Conservation (phyloP, 2,888 invertebrate species). For the Pseudococcus longispinus region DNA sequence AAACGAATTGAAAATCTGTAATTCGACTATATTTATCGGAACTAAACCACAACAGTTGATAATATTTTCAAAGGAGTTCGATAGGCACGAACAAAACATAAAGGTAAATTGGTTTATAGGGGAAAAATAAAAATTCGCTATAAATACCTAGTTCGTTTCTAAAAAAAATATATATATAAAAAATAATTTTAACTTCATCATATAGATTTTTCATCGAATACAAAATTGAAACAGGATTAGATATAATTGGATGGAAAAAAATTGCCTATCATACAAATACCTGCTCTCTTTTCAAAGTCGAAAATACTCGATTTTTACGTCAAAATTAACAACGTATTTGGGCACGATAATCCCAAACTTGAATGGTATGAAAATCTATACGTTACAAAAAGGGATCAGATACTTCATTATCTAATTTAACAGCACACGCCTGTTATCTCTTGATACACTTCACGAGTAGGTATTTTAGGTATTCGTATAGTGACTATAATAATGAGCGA, state of each 20-base stretch:
- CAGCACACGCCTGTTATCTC: conserved; percentile 8
- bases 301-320: conserved; percentile 4
- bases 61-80: neutral
- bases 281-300: neutral
- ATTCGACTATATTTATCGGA: too few relatives aligned
- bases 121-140: neutral
- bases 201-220: neutral
- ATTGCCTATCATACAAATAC: neutral
- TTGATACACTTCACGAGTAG: neutral
- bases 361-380: conserved; percentile 14
- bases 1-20: neutral
- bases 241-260: neutral
- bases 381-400: conserved; percentile 24
- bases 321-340: conserved; percentile 9
- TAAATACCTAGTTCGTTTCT: neutral
- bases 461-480: conserved; percentile 1
- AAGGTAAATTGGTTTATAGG: neutral
- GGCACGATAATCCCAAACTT: neutral
- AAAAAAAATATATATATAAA: neutral
- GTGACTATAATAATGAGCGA: neutral
- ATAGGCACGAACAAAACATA: neutral
- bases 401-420: conserved; percentile 39
- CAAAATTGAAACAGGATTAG: neutral
- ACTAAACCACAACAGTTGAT: too few relatives aligned
- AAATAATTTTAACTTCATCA: neutral